Percentiles rank a stretch among this genome's conserved stretches.
These are phyloP conservation scores for Chiloscyllium plagiosum DNA, from an alignment of 2,113 vertebrate species.

Conservation along the genomic window DNA sequence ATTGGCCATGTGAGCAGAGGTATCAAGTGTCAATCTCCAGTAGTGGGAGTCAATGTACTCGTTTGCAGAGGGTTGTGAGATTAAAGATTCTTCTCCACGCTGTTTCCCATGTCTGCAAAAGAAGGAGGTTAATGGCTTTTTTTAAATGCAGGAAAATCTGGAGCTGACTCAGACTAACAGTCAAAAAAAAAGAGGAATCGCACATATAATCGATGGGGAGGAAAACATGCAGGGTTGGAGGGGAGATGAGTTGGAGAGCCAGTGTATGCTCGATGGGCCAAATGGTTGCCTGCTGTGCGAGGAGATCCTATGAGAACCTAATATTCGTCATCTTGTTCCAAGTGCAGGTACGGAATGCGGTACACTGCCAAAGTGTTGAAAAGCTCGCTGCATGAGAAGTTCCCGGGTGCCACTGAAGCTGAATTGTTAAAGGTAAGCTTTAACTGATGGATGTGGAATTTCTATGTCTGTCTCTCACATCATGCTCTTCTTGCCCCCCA, in stretches of 20 bases:
- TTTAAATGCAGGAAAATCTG: neutral
- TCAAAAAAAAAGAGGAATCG: neutral
- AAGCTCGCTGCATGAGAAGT: conserved; percentile 86
- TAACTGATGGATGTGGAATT: too few relatives aligned
- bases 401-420: conserved; percentile 87
- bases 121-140: neutral
- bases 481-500: too few relatives aligned
- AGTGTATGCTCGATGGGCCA: neutral
- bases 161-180: neutral
- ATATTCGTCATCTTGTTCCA: neutral
- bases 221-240: neutral
- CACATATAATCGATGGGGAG: neutral
- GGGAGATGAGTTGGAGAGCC: neutral
- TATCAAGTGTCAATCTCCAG: neutral
- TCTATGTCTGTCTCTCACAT: too few relatives aligned
- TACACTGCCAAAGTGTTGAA: conserved; percentile 92
- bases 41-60: neutral
- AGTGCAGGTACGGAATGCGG: conserved; percentile 55
- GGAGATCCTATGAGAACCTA: neutral
- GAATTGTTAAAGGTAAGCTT: conserved; percentile 84
- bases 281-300: neutral
- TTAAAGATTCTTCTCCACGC: neutral
- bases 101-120: neutral
- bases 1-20: neutral
- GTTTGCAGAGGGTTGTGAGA: neutral